Percentiles rank a stretch among this genome's conserved stretches.
Conservation (phyloP, 2,797 vertebrate genomes). For the Hemibagrus guttatus region DNA sequence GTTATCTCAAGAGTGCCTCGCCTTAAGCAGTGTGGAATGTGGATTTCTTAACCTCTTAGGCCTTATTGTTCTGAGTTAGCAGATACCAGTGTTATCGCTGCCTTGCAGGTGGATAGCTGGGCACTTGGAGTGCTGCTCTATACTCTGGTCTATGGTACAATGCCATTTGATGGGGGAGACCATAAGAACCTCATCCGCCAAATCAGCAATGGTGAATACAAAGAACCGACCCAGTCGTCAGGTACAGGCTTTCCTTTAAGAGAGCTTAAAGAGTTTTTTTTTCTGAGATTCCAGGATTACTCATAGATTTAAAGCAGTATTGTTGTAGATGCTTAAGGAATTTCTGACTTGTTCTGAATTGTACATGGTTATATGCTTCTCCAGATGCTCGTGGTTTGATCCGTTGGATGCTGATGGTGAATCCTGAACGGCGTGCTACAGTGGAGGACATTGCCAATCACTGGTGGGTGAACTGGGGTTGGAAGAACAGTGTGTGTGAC, state of each 20-base stretch:
- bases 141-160: conserved; percentile 96
- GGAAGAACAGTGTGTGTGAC: conserved; percentile 95
- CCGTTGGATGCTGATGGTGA: conserved; percentile 99
- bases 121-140: conserved; percentile 98
- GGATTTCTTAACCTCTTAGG: conserved; percentile 2
- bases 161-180: conserved; percentile 98
- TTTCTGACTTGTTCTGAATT: not conserved
- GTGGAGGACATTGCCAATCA: conserved; percentile 98
- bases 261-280: not conserved
- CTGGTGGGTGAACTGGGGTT: conserved; percentile 99
- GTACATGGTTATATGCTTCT: not conserved
- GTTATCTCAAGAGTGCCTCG: not conserved
- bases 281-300: not conserved
- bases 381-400: conserved; percentile 96
- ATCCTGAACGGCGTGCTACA: conserved; percentile 93
- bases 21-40: conserved; percentile 26
- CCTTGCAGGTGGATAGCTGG: conserved; percentile 94
- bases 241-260: conserved; percentile 70
- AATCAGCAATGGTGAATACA: conserved; percentile 98
- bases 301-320: not conserved
- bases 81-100: conserved; percentile 39
- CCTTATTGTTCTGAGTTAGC: conserved; percentile 23
- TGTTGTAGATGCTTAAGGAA: not conserved
- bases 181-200: conserved; percentile 98
- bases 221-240: conserved; percentile 97